Base-by-base conservation (phyloP, 2,113 vertebrate species). In the Ceyx melanurus region DNA sequence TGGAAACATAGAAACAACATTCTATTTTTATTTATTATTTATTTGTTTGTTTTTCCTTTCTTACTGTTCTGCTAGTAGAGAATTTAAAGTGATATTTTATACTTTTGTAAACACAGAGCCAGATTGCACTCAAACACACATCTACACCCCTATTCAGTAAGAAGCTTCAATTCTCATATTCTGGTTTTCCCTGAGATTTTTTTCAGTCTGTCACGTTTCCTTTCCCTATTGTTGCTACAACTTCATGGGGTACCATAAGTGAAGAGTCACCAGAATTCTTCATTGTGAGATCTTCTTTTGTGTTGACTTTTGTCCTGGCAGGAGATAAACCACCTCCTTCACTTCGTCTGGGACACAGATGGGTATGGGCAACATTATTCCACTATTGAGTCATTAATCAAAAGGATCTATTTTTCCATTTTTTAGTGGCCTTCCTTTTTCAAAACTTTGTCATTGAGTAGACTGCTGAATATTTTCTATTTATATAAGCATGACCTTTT, bases 341-440 rank as follows among this genome's bases (percentile, higher is more conserved):
- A 58, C 43, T 88, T 80, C 56, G 84, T 91, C 92, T 96, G 95
- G 89, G 64, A 93, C 66, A 80, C 95, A 96, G 92, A 95, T 92
- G 92, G 67, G 28, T 72, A 94, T 56, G 84, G 89, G 64, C 77
- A 93, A 82, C 75, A 80, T 95, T 94, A 72, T 94, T 95, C 86
- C 60, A 48, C 67, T 87, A 46, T 0, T 35, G 42, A 86, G 56
- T 86, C 86, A 60, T 91, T 88, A 95, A 88, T 94, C 66, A 93
- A 90, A 91, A 95, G 35, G 58, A 94, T 87, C 72, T 90, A 80
- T 86, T 95, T 94, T 95, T 43, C 82, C 37, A 91, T 64, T 78
- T 90, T 88, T 84, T 72, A 89, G 75, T 70, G 67, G 74, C 33
- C 17, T 89, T 11, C 4, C 5, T 77, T 74, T 89, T 70, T 76